Percentiles rank a stretch among this genome's conserved stretches.
Evolutionary conservation across 1,140 invertebrate genomes (phyloP).

Genomic region (Euwallacea similis): DNA sequence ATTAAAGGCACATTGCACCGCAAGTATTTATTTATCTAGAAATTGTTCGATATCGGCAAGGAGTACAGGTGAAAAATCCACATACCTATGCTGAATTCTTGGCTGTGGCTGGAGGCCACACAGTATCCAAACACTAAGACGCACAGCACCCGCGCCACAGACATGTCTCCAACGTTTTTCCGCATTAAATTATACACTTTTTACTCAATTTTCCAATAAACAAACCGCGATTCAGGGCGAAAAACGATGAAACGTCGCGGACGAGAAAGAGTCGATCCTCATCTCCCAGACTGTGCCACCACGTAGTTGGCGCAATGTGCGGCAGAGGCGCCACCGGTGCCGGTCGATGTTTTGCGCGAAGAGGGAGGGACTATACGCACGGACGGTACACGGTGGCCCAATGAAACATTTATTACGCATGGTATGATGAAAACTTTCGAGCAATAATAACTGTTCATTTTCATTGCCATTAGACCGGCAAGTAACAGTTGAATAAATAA

Average conservation of each 20-base stretch:
- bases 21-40: conserved; percentile 27
- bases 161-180: conserved; percentile 28
- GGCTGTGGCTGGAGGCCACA: conserved; percentile 24
- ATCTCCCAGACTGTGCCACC: conserved; percentile 20
- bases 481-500: too few relatives aligned
- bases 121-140: conserved; percentile 36
- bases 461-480: too few relatives aligned
- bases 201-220: conserved; percentile 29
- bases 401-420: background rate
- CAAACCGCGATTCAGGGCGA: conserved; percentile 16
- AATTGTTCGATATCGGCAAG: background rate
- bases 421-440: too few relatives aligned
- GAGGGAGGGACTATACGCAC: conserved; percentile 6
- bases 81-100: conserved; percentile 36
- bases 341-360: conserved; percentile 22
- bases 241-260: conserved; percentile 22
- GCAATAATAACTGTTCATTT: too few relatives aligned
- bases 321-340: conserved; percentile 27
- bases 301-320: conserved; percentile 31
- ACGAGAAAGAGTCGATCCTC: conserved; percentile 29
- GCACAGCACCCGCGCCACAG: conserved; percentile 33
- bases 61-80: conserved; percentile 33
- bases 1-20: background rate
- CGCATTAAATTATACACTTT: conserved; percentile 14
- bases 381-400: conserved; percentile 13